Conservation (phyloP, 1,140 invertebrate species). For the Agraylea sexmaculata region DNA sequence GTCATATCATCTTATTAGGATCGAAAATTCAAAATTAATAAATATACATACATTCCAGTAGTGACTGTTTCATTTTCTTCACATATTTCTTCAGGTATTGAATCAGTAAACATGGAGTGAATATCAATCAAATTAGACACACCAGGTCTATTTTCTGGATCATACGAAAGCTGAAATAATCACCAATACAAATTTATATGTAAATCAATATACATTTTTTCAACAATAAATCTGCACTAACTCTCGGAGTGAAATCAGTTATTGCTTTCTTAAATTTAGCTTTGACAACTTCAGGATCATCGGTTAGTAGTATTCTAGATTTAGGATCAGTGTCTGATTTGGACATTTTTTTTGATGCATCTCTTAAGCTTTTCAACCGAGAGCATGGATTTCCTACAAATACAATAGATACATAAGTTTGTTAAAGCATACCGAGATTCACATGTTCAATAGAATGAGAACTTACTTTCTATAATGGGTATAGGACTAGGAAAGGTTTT, state of each 20-base stretch:
- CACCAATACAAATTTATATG: too few species aligned
- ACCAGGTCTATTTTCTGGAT: slow-evolving; percentile 66
- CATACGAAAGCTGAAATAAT: slow-evolving; percentile 58
- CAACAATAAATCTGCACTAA: slow-evolving; percentile 20
- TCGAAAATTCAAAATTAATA: slow-evolving; percentile 7
- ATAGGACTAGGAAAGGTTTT: slow-evolving; percentile 64
- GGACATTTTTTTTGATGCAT: slow-evolving; percentile 93
- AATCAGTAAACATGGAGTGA: slow-evolving; percentile 62
- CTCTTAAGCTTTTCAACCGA: slow-evolving; percentile 66
- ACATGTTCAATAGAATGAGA: slow-evolving; percentile 6
- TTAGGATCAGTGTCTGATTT: slow-evolving; percentile 79
- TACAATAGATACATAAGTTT: too few species aligned
- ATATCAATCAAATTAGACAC: slow-evolving; percentile 82
- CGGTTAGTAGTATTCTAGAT: slow-evolving; percentile 69
- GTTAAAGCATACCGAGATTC: too few species aligned
- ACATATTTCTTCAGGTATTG: slow-evolving; percentile 59
- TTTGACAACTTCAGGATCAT: slow-evolving; percentile 63
- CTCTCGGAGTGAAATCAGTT: slow-evolving; percentile 78
- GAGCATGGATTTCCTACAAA: slow-evolving; percentile 42
- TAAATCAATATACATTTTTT: too few species aligned
- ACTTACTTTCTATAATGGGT: slow-evolving; percentile 47
- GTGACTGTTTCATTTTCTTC: slow-evolving; percentile 52
- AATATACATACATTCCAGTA: slow-evolving; percentile 52
- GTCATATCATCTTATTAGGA: slow-evolving; percentile 9
- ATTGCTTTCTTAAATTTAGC: slow-evolving; percentile 84